These are phyloP conservation scores for Hermodice carunculata DNA, from an alignment of 2,888 invertebrate species.

Conservation along the genomic window DNA sequence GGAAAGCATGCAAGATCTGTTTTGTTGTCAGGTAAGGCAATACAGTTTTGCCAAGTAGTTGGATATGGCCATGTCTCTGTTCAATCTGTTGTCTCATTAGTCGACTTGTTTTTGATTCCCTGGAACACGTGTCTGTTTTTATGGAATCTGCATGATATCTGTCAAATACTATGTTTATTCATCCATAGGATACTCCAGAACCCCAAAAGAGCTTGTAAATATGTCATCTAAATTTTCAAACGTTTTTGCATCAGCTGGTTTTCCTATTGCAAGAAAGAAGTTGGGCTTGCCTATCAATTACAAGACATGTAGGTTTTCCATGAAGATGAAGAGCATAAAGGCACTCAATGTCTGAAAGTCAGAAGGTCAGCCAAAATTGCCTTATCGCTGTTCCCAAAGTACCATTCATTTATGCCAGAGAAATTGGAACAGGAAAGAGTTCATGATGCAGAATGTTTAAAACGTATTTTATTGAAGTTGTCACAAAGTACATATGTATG, in stretches of 20 bases:
- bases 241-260: background rate
- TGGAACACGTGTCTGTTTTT: background rate
- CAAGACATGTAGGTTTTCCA: background rate
- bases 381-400: background rate
- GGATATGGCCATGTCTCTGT: no score
- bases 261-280: background rate
- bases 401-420: background rate
- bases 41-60: no score
- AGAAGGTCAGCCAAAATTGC: background rate
- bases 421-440: background rate
- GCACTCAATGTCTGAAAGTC: background rate
- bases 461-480: no score
- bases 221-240: background rate
- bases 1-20: no score
- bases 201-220: background rate
- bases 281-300: background rate
- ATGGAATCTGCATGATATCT: background rate
- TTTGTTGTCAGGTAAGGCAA: no score
- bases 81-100: no score
- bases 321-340: background rate
- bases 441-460: background rate
- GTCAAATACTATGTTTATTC: background rate
- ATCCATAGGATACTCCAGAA: background rate
- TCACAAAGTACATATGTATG: no score
- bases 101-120: no score